Conservation (phyloP, 1,140 invertebrate genomes). For the Heliconius melpomene region DNA sequence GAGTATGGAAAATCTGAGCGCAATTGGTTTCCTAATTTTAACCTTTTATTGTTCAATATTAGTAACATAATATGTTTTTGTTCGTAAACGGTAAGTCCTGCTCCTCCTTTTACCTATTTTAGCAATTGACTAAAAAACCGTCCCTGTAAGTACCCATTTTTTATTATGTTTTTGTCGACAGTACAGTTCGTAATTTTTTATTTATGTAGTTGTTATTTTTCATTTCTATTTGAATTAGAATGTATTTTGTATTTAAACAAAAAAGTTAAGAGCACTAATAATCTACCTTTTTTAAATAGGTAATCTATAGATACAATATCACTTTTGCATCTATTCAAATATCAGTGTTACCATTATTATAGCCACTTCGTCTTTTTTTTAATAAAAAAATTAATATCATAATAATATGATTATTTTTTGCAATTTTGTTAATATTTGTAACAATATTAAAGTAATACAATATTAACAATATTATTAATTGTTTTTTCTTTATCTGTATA, state of each 20-base stretch:
- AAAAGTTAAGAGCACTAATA: background rate
- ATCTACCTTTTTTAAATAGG: background rate
- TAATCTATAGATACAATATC: background rate
- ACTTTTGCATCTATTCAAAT: background rate
- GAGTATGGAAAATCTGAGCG: background rate
- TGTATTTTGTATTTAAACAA: background rate
- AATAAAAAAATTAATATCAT: background rate
- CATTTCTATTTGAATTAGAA: too few relatives aligned
- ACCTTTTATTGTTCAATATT: background rate
- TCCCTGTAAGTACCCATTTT: background rate
- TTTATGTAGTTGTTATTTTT: background rate
- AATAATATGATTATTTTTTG: background rate
- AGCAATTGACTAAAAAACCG: background rate
- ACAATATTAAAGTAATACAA: too few relatives aligned
- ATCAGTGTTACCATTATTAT: conserved; percentile 4
- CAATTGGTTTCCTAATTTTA: too few relatives aligned
- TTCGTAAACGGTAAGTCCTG: too few relatives aligned
- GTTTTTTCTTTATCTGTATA: too few relatives aligned
- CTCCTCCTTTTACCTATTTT: too few relatives aligned
- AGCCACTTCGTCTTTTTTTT: background rate
- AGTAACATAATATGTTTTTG: background rate
- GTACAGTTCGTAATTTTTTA: background rate
- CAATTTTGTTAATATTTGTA: background rate
- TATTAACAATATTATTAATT: too few relatives aligned
- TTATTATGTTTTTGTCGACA: background rate